Conservation (phyloP, 2,797 vertebrate species). For the Falco naumanni region DNA sequence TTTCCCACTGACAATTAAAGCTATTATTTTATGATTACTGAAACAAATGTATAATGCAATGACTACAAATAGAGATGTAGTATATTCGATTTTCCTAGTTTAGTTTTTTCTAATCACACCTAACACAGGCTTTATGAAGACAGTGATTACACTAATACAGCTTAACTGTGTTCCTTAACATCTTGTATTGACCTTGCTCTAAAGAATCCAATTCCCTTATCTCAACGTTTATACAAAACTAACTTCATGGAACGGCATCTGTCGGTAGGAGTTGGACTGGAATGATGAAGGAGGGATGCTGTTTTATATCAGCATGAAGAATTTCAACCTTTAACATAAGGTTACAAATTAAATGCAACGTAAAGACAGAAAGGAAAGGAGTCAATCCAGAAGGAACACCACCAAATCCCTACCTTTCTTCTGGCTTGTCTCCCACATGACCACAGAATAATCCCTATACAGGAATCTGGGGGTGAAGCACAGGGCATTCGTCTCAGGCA, state of each 20-base stretch:
- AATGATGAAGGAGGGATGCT: background rate
- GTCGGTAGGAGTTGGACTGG: background rate
- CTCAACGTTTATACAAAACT: background rate
- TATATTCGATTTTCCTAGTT: background rate
- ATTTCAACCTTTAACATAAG: background rate
- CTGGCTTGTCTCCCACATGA: background rate
- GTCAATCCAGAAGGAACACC: background rate
- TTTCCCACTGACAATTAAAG: background rate
- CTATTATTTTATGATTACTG: background rate
- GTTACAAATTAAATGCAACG: background rate
- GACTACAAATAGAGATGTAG: background rate
- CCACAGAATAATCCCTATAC: background rate
- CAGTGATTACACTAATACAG: background rate
- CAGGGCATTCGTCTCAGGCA: background rate
- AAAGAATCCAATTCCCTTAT: background rate
- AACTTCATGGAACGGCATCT: background rate
- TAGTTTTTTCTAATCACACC: background rate
- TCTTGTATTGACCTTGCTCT: background rate
- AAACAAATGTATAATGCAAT: background rate
- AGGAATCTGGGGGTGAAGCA: background rate
- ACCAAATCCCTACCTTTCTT: background rate
- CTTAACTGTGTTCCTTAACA: background rate
- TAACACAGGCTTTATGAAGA: background rate
- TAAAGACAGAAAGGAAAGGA: background rate
- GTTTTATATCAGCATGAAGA: background rate